A percentile compares a stretch with the other conserved stretches of the same genome.
These are phyloP conservation scores for Heterocephalus glaber DNA, from an alignment of 2,113 vertebrate genomes.

Conservation along the genomic window DNA sequence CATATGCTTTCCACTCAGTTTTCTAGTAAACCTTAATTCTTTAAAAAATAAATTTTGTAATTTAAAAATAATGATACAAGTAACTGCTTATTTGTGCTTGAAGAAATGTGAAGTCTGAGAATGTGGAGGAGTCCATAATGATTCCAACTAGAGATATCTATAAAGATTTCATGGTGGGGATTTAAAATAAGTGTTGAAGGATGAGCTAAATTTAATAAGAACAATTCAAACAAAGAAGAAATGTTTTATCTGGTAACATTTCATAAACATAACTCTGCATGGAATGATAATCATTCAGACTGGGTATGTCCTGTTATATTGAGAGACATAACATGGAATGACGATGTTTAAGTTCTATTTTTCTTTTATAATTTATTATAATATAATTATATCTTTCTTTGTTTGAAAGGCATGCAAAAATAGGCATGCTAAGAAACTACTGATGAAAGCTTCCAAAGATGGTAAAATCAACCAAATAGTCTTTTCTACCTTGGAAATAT, in stretches of 20 bases:
- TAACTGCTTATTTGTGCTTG: neutral
- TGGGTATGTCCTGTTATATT: neutral
- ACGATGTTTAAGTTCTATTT: neutral
- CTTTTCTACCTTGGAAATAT: neutral
- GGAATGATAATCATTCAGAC: neutral
- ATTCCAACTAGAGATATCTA: neutral
- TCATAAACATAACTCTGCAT: neutral
- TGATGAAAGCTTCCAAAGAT: neutral
- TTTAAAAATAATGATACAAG: neutral
- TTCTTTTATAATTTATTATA: conserved; percentile 21
- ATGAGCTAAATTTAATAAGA: conserved; percentile 12
- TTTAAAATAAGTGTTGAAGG: neutral
- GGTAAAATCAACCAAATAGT: conserved; percentile 7
- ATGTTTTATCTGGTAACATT: neutral
- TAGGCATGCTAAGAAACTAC: neutral
- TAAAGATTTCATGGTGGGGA: neutral
- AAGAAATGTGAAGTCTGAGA: conserved; percentile 30
- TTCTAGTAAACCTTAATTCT: neutral
- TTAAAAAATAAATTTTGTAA: neutral
- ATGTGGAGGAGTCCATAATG: neutral
- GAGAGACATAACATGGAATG: neutral
- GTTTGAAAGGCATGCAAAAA: neutral
- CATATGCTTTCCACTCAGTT: neutral
- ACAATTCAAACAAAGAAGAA: conserved; percentile 6
- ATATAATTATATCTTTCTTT: conserved; percentile 19